A percentile compares a stretch with the other conserved stretches of the same genome.
phyloP scores from a whole-genome alignment of 2,113 vertebrate genomes.

The Chaetura pelagica region DNA sequence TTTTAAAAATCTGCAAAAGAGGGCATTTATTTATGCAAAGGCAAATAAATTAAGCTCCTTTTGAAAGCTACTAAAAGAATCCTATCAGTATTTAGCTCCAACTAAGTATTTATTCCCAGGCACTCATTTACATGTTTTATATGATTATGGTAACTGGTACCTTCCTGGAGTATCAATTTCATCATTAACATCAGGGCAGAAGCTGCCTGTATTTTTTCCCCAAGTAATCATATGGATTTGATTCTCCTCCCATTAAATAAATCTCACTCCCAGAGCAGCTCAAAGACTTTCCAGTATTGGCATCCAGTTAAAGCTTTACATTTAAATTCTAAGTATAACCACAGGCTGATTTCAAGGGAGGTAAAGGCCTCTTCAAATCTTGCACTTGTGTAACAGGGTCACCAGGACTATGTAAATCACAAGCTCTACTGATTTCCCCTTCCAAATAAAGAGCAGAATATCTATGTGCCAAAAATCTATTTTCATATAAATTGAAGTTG shows the following conservation, averaged over 20 bases:
- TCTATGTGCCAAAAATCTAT: not conserved
- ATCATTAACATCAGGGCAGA: not conserved
- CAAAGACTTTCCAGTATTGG: not conserved
- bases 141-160: not conserved
- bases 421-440: not conserved
- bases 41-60: not conserved
- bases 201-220: not conserved
- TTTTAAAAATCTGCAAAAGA: rapidly evolving
- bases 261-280: not conserved
- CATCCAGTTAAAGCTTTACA: not conserved
- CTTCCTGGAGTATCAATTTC: not conserved
- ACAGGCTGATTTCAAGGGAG: not conserved
- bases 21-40: not conserved
- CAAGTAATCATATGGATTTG: not conserved
- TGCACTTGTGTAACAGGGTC: not conserved
- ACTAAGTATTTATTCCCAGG: not conserved
- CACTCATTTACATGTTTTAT: rapidly evolving
- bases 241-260: not conserved
- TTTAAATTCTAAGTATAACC: not conserved
- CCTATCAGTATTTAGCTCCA: not conserved
- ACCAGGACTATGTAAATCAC: rapidly evolving
- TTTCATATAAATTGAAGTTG: not conserved
- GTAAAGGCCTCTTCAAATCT: not conserved
- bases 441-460: not conserved
- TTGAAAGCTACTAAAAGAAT: not conserved